Percentiles rank a stretch among this genome's conserved stretches.
Conservation (phyloP, 2,888 invertebrate species). For the Leptothorax acervorum region DNA sequence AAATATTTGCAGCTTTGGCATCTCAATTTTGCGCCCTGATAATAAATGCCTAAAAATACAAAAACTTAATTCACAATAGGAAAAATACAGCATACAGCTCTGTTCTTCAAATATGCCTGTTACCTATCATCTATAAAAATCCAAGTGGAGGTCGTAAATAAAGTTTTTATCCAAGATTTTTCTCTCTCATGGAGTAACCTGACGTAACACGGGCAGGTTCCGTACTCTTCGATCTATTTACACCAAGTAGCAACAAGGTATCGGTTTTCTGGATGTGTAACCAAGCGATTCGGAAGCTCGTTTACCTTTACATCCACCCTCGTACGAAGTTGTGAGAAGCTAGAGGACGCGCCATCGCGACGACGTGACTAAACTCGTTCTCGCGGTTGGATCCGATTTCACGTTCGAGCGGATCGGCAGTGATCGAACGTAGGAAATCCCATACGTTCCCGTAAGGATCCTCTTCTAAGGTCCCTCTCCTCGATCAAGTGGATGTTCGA, state of each 20-base stretch:
- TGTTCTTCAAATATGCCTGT: neutral
- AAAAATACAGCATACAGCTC: neutral
- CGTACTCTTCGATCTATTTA: slow-evolving; percentile 64
- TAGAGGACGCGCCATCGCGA: slow-evolving; percentile 35
- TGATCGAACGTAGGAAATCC: slow-evolving; percentile 74
- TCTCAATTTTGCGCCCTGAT: neutral
- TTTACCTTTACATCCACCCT: slow-evolving; percentile 68
- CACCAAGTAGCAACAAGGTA: slow-evolving; percentile 57
- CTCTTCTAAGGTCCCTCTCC: slow-evolving; percentile 61
- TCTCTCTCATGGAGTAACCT: neutral
- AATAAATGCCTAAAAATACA: neutral
- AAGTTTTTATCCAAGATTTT: slow-evolving; percentile 11
- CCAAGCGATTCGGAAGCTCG: slow-evolving; percentile 74
- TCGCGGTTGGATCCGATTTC: slow-evolving; percentile 74
- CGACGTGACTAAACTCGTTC: slow-evolving; percentile 65
- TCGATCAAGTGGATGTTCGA: slow-evolving; percentile 50
- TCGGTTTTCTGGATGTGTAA: slow-evolving; percentile 70
- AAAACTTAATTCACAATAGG: neutral
- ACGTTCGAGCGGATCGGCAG: slow-evolving; percentile 70
- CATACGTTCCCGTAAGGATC: slow-evolving; percentile 77
- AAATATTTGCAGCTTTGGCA: slow-evolving; percentile 1
- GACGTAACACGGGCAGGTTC: slow-evolving; percentile 45
- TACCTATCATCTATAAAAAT: neutral
- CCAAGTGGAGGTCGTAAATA: neutral
- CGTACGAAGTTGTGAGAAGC: slow-evolving; percentile 33